Conservation (phyloP, 2,797 vertebrate species). For the Oreonectes daqikongensis region DNA sequence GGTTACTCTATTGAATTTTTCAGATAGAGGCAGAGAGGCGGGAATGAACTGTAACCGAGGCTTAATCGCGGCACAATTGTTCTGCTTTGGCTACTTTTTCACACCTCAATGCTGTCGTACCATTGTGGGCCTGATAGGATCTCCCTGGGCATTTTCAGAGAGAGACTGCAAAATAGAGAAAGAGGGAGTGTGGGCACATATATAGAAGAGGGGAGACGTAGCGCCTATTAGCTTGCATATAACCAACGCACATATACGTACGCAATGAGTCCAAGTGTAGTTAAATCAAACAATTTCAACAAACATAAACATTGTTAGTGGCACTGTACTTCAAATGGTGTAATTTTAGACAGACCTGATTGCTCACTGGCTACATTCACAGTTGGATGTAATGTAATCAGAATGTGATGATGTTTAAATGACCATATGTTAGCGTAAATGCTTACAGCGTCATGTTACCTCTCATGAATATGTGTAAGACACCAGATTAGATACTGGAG, state of each 20-base stretch:
- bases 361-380: not conserved
- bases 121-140: constrained; percentile 53
- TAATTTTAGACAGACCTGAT: constrained; percentile 38
- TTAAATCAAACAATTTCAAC: not conserved
- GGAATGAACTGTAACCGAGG: constrained; percentile 74
- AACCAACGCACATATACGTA: not conserved
- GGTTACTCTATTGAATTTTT: constrained; percentile 86
- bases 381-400: constrained; percentile 36
- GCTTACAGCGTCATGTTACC: constrained; percentile 22
- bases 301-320: constrained; percentile 2
- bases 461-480: constrained; percentile 38
- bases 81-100: constrained; percentile 58
- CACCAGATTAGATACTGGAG: constrained; percentile 28
- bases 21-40: constrained; percentile 68
- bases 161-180: constrained; percentile 31
- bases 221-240: constrained; percentile 9
- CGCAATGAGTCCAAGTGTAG: constrained; percentile 1
- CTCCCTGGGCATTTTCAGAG: constrained; percentile 42
- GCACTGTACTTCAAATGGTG: not conserved
- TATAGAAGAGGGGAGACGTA: constrained; percentile 28
- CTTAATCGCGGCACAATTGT: constrained; percentile 66
- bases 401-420: constrained; percentile 30
- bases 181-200: constrained; percentile 23
- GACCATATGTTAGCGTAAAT: constrained; percentile 37
- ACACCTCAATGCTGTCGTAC: constrained; percentile 45